Base-by-base conservation (phyloP, 2,113 vertebrate genomes). In the Macrotus californicus region DNA sequence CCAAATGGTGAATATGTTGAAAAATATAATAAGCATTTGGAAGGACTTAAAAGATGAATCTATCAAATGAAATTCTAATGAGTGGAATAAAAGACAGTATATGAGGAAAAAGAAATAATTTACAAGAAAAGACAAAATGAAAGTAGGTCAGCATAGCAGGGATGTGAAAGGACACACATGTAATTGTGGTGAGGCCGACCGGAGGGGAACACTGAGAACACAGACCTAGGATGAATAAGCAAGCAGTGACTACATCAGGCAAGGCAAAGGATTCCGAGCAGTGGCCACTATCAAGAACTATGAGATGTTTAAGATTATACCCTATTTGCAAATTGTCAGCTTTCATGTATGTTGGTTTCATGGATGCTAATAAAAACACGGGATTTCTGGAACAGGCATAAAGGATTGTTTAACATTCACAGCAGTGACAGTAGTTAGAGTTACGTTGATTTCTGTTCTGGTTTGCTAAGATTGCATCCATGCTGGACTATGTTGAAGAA, bases 201-300 rank as follows among this genome's bases (percentile, higher is more conserved):
- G 43, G 31, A 3, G 0, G 19, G 79, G 14, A 6, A 4, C 59
- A 15, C 34, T 2, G 3, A 39, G 24, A 46, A 16, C 22, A 59
- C 79, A 31, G 8, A 6, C 3, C 13, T 36, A 59, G 5, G 1
- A 6, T 81, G 8, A 19, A 14, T 22, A 56, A 82, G 4, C 41
- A 69, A 36, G 8, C 6, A 56, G 2, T 0, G 1, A 7, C 43
- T 79, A 10, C 12, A 12, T 29, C 24, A n/a, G 6, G 10, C 8
- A 50, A 59, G 22, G 19, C 19, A 59, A 52, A 26, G 18, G 4
- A 52, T 7, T 56, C 14, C 6, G 19, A 91, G 31, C 3, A 26
- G 11, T 16, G 29, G 46, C 9, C 34, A 81, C 39, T 3, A 29
- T 18, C 22, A 79, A 75, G 48, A 79, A 79, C 11, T 24, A 3